Evolutionary conservation across 23 tunicate genomes (phyloP).

Genomic region (Aplidium turbinatum): DNA sequence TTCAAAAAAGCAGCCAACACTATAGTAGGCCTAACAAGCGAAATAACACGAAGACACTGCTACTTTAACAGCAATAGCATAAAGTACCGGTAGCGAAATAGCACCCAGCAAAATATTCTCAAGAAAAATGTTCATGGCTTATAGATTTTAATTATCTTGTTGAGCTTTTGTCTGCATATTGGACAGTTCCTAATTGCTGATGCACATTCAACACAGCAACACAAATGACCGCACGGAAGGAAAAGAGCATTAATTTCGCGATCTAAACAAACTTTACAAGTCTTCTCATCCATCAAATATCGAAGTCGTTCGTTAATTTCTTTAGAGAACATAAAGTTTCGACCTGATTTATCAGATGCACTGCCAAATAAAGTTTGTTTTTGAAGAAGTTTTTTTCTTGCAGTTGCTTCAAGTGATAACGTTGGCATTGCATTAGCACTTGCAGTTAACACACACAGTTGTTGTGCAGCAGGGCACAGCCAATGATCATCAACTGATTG

Average conservation of each 20-base stretch:
- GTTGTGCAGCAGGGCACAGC: no score
- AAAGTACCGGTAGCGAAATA: no score
- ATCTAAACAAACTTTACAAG: conserved; percentile 72
- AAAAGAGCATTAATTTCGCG: conserved; percentile 25
- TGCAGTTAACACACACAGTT: no score
- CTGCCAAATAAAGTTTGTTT: background rate
- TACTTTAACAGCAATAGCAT: no score
- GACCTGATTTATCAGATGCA: background rate
- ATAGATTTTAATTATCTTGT: conserved; percentile 49
- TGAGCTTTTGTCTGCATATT: conserved; percentile 40
- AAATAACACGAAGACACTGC: no score
- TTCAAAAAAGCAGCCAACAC: no score
- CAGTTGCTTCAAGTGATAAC: no score
- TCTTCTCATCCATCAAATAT: conserved; percentile 24
- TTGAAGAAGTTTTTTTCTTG: background rate
- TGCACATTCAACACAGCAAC: conserved; percentile 55
- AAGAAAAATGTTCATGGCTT: no score
- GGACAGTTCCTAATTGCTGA: conserved; percentile 49
- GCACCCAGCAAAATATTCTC: no score
- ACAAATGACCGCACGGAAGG: conserved; percentile 61
- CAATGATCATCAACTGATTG: no score
- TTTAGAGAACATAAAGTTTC: background rate
- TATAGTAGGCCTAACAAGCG: no score
- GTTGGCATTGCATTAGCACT: no score
- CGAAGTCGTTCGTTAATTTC: background rate